Evolutionary conservation across 2,888 invertebrate genomes (phyloP).

Genomic region (Pardosa pseudoannulata): DNA sequence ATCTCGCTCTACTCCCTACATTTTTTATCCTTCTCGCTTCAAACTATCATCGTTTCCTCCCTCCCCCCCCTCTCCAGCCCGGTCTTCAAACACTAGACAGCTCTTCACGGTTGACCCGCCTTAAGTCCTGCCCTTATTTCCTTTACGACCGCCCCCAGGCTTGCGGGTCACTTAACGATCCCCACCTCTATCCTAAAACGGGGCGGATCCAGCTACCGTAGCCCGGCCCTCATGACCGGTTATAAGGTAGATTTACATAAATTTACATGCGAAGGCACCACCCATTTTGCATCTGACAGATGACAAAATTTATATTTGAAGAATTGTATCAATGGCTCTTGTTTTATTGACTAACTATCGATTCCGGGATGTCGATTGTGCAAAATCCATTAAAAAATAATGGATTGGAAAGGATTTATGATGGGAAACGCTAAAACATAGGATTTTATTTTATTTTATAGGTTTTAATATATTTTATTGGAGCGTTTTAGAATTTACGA

Average conservation of each 20-base stretch:
- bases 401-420: too few species aligned
- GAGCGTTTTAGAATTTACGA: too few species aligned
- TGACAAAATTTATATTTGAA: conserved; percentile 45
- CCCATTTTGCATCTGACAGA: conserved; percentile 54
- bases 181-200: conserved; percentile 7
- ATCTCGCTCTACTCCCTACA: conserved; percentile 56
- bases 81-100: conserved; percentile 28
- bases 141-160: conserved; percentile 33
- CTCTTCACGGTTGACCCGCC: conserved; percentile 28
- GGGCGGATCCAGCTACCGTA: conserved; percentile 20
- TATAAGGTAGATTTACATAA: conserved; percentile 66
- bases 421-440: too few species aligned
- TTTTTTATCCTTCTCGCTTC: conserved; percentile 46
- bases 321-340: not conserved
- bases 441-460: too few species aligned
- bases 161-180: not conserved
- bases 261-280: conserved; percentile 58
- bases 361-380: not conserved
- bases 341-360: not conserved
- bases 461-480: too few species aligned
- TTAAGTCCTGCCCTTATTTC: conserved; percentile 11
- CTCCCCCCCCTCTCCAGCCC: conserved; percentile 36
- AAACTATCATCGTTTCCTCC: conserved; percentile 63
- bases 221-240: conserved; percentile 32
- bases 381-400: not conserved